Base-by-base conservation (phyloP, 2,797 vertebrate genomes). In the Aselliscus stoliczkanus region DNA sequence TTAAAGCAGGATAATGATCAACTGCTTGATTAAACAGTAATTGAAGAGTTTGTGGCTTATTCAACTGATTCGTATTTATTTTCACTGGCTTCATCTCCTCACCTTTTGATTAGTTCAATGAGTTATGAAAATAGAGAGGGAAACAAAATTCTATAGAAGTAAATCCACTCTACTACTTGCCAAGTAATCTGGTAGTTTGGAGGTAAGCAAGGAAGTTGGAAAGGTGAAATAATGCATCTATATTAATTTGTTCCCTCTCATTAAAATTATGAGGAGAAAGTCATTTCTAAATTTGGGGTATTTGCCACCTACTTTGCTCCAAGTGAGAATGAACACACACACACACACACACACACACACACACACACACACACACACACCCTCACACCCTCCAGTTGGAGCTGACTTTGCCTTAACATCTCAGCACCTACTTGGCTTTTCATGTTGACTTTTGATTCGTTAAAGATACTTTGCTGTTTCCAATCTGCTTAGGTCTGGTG, bases 391-490 rank as follows among this genome's bases (percentile, higher is more conserved):
- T 65, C 65, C 54, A 44, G 60, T 44, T 37, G 44, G 25, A 27
- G 21, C 44, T n/a, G 75, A 69, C 70, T 92, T 95, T 67, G 29
- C 44, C 42, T 18, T 93, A 87, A 67, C 34, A 44, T 88, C 79
- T 47, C 65, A 89, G 67, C 54, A 87, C 58, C n/a, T 96, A 29
- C 77, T 94, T 47, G 39, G 29, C 93, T 98, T 97, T 91, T 75
- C 84, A 79, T 80, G 42, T 56, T 97, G 20, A 79, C 96, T 98
- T 96, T 93, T 25, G 37, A 89, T 92, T 97, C 94, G 91, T 97
- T n/a, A 96, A 83, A 95, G 29, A 96, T 11, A 91, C 84, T 79
- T 29, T 96, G 37, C 89, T 75, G 54, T 81, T 96, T 97, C 84
- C 31, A 94, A 72, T 90, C 20, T 54, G 31, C 77, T 88, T 56